Evolutionary conservation across 2,888 invertebrate genomes (phyloP), one percentile per base, ranked within the genome.

Genomic region (Sericinus montela): DNA sequence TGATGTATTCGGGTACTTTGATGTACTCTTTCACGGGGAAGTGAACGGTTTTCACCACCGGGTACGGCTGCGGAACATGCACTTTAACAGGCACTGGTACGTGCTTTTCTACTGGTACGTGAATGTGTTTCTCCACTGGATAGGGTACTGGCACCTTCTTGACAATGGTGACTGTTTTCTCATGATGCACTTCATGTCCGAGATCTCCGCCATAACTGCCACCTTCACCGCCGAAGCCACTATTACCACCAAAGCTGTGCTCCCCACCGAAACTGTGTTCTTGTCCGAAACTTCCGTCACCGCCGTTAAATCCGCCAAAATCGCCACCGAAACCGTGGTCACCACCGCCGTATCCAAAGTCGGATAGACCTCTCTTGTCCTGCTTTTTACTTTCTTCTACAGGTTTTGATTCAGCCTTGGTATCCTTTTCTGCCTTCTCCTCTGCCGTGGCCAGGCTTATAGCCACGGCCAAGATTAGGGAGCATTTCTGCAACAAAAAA

Each of bases 141-240:
- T 93, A 94, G 0, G 94, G 94, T 16, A 91, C 92, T 14, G 92
- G 89, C 16, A 95, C 92, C 56, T 94, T 94, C 69, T 93, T 95
- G 44, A 92, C 84, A 42, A 93, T 83, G 9, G 93, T 93, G 59
- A 93, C 87, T 9, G 92, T 92, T 77, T 93, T 93, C 58, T 90
- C 89, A 62, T 93, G 92, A 29, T 44, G 49, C 38, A 44, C 39
- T 44, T 49, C 49, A 15, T 49, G 38, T 10, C 75, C 55, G 41
- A 58, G 59, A 53, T 66, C 73, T 29, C 55, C 62, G 36, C 67
- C 70, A 11, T 59, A 65, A 37, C 51, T 58, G 28, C 65, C 63
- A 23, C 65, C 66, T 7, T 59, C 61, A 14, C 63, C 60, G 6
- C 67, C 63, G 14, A 54, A 54, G 28, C 65, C 62, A 19, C 64